Percentiles rank a stretch among this genome's conserved stretches.
Conservation (phyloP, 2,888 invertebrate genomes). For the Penaeus monodon region DNA sequence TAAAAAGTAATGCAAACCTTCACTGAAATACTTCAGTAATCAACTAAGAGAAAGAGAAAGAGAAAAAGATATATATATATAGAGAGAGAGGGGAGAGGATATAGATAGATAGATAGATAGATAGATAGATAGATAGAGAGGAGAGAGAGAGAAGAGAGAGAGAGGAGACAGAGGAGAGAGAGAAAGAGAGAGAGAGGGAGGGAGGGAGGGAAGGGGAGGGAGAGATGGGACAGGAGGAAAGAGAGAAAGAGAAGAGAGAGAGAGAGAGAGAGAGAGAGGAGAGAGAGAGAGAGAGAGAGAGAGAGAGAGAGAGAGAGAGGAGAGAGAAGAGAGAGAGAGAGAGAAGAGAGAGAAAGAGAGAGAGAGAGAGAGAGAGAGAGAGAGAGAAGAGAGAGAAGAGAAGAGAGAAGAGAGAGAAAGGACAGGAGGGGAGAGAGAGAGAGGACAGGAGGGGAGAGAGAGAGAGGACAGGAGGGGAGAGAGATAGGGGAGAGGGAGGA, state of each 20-base stretch:
- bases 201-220: neutral
- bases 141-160: neutral
- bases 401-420: too few relatives aligned
- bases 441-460: too few relatives aligned
- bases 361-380: too few relatives aligned
- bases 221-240: neutral
- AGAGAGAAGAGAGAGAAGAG: too few relatives aligned
- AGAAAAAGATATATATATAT: neutral
- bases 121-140: neutral
- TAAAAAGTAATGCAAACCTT: too few relatives aligned
- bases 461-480: too few relatives aligned
- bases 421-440: too few relatives aligned
- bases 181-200: neutral
- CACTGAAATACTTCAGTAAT: neutral
- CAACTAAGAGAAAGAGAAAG: neutral
- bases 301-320: neutral
- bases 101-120: neutral
- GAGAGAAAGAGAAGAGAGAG: neutral
- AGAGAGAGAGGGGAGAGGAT: neutral
- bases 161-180: neutral
- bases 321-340: too few relatives aligned
- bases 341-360: too few relatives aligned
- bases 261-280: too few relatives aligned
- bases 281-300: conserved; percentile 6
- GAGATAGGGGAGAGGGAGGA: too few relatives aligned